These are phyloP conservation scores for Zalophus californianus DNA, from an alignment of 2,797 vertebrate species.

Conservation along the genomic window DNA sequence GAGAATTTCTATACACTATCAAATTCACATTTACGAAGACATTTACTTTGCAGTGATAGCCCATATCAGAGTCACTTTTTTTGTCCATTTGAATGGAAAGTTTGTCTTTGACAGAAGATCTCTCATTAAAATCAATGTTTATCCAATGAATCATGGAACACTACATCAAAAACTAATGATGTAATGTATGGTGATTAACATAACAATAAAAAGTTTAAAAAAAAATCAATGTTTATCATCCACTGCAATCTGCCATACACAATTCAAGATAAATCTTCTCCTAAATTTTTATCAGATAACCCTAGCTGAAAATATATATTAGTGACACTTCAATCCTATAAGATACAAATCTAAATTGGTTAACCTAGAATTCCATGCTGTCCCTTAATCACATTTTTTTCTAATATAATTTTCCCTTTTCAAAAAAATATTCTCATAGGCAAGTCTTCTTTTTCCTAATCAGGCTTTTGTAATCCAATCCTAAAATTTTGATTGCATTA, in stretches of 20 bases:
- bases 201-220: too few relatives aligned
- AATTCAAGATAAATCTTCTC: not conserved
- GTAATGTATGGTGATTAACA: too few relatives aligned
- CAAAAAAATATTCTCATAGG: not conserved
- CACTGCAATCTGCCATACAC: not conserved
- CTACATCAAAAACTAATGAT: too few relatives aligned
- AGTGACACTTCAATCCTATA: not conserved
- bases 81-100: not conserved
- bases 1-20: not conserved
- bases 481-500: not conserved
- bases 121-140: conserved; percentile 6
- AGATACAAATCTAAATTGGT: not conserved
- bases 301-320: not conserved
- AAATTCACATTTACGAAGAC: not conserved
- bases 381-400: not conserved
- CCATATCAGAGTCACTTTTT: not conserved
- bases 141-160: not conserved
- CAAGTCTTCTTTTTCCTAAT: not conserved
- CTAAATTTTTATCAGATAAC: conserved; percentile 35
- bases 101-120: not conserved
- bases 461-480: not conserved
- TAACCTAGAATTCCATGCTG: not conserved
- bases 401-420: not conserved
- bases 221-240: not conserved
- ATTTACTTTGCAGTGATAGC: not conserved